These are phyloP conservation scores for Notospermus geniculatus DNA, from an alignment of 1,140 invertebrate species.

Conservation along the genomic window DNA sequence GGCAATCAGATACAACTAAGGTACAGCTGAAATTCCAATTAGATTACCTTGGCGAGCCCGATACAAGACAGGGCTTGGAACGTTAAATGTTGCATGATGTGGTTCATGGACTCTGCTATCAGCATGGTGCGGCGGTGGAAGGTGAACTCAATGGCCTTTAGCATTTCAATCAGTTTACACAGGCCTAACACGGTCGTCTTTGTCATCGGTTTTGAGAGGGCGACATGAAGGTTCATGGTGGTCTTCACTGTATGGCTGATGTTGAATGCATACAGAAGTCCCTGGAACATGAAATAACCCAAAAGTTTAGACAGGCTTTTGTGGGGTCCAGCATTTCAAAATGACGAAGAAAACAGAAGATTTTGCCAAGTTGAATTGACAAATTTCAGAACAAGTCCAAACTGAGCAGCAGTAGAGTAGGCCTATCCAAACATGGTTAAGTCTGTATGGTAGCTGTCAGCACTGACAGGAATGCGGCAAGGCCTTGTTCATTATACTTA, in stretches of 20 bases:
- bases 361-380: too few species aligned
- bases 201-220: slow-evolving; percentile 72
- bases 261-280: slow-evolving; percentile 61
- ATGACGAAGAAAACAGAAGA: too few species aligned
- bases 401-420: too few species aligned
- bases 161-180: slow-evolving; percentile 77
- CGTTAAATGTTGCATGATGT: slow-evolving; percentile 70
- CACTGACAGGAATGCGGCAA: neutral
- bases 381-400: neutral
- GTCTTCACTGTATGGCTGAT: slow-evolving; percentile 61
- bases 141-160: slow-evolving; percentile 73
- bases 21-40: slow-evolving; percentile 11
- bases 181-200: slow-evolving; percentile 73
- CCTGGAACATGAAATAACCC: too few species aligned
- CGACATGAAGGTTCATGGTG: slow-evolving; percentile 79
- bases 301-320: too few species aligned
- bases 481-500: slow-evolving; percentile 12
- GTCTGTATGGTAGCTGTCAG: too few species aligned
- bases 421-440: neutral
- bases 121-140: slow-evolving; percentile 63
- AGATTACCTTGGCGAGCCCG: slow-evolving; percentile 60
- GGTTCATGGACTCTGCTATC: slow-evolving; percentile 63
- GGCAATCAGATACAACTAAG: neutral
- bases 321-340: too few species aligned
- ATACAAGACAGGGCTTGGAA: slow-evolving; percentile 66